Percentiles rank a stretch among this genome's conserved stretches.
Conservation (phyloP, 2,888 invertebrate species). For the Andrena bucephala region DNA sequence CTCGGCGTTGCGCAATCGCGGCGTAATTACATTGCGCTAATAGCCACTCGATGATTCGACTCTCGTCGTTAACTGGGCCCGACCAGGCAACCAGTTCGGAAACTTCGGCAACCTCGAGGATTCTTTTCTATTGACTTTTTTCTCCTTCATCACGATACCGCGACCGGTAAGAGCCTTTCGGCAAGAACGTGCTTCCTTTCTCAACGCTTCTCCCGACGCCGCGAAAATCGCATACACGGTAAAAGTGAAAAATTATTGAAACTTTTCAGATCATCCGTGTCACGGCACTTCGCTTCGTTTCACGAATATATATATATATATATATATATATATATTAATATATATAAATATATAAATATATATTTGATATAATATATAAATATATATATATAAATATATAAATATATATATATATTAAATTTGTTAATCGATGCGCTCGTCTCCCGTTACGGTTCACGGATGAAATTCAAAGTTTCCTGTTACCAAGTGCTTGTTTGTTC, state of each 20-base stretch:
- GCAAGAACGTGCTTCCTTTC: background rate
- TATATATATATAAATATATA: no score
- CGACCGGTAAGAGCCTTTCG: constrained; percentile 1
- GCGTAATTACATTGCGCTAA: constrained; percentile 59
- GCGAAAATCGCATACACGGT: background rate
- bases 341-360: no score
- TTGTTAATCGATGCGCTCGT: constrained; percentile 19
- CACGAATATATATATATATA: no score
- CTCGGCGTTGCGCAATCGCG: constrained; percentile 53
- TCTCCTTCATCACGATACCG: background rate
- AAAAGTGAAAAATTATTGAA: background rate
- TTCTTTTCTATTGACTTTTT: constrained; percentile 23
- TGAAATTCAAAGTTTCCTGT: constrained; percentile 39
- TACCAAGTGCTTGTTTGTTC: constrained; percentile 33
- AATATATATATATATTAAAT: no score
- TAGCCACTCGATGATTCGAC: constrained; percentile 63
- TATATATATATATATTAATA: no score
- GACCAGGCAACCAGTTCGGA: constrained; percentile 40
- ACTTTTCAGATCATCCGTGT: no score
- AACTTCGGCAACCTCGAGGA: constrained; percentile 36
- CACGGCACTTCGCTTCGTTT: no score
- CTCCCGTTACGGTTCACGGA: constrained; percentile 38
- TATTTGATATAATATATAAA: no score
- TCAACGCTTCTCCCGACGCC: background rate
- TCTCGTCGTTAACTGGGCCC: constrained; percentile 49